Conservation (phyloP, 2,113 vertebrate genomes). For the Trinectes maculatus region DNA sequence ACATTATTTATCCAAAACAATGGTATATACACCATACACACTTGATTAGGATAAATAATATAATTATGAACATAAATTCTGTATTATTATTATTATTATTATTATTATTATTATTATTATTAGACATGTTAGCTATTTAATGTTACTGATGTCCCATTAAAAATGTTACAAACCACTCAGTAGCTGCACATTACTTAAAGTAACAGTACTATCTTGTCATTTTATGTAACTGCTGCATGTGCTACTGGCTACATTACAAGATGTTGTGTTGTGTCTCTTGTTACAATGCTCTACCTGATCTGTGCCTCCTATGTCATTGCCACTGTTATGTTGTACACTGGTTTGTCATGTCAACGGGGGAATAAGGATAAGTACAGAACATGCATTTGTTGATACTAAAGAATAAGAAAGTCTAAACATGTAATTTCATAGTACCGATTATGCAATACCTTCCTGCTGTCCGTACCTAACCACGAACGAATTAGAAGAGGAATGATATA, state of each 20-base stretch:
- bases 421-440: slow-evolving; percentile 8
- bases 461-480: slow-evolving; percentile 14
- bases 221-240: not conserved
- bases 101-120: slow-evolving; percentile 3
- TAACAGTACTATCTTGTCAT: not conserved
- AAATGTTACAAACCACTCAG: slow-evolving; percentile 30
- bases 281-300: slow-evolving; percentile 3
- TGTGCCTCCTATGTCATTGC: slow-evolving; percentile 1
- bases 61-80: slow-evolving; percentile 3
- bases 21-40: too few relatives aligned
- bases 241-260: slow-evolving; percentile 1
- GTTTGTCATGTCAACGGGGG: slow-evolving; percentile 11
- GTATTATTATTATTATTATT: slow-evolving; percentile 9
- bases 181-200: slow-evolving; percentile 5
- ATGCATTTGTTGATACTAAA: slow-evolving; percentile 7
- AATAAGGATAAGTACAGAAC: not conserved
- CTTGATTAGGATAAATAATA: too few relatives aligned
- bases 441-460: slow-evolving; percentile 20
- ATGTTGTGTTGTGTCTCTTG: slow-evolving; percentile 6
- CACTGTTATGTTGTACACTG: slow-evolving; percentile 15
- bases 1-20: too few relatives aligned
- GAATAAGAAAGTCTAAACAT: slow-evolving; percentile 28
- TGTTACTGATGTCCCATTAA: slow-evolving; percentile 4
- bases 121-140: not conserved
- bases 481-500: too few relatives aligned